Base-by-base conservation (phyloP, 2,113 vertebrate species). In the Phaethornis superciliosus region DNA sequence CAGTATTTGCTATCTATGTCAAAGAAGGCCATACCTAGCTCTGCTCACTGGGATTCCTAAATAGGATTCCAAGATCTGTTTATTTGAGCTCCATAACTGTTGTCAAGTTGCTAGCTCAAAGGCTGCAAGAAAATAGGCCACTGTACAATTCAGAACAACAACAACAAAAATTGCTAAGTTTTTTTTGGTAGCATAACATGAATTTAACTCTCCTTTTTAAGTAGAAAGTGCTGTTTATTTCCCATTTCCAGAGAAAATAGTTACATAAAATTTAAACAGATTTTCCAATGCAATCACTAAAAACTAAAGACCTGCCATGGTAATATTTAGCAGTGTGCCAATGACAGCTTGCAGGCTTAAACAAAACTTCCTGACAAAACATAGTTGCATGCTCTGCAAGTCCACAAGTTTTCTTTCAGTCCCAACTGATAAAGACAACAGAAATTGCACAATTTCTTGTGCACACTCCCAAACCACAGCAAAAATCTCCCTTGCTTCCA, bases 191-290 rank as follows among this genome's bases (percentile, higher is more conserved):
- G 63, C 22, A n/a, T 51, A 91, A 72, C 47, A 40, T 24, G 26
- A 94, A 69, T 56, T 83, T 47, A 60, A 28, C 4, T 56, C 79
- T 67, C 71, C 91, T 90, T 94, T 52, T 80, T 71, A 22, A 30
- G 26, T 59, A 91, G 40, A 24, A 93, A 68, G 52, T 60, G 32
- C 9, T 82, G 60, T 37, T 68, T 85, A 77, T 88, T 85, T 33
- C 24, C 16, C 17, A 56, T 83, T 85, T 85, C 68, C 44, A 26
- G 85, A 92, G 15, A 55, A 91, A 85, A 46, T 2, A 44, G 68
- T 96, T 95, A 35, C 44, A 7, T 67, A 95, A 89, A 37, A 91
- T 58, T 37, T 76, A 85, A 85, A 85, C 42, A 81, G 26, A 77
- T 70, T 95, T 89, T 81, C 52, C 47, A 88, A 51, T 24, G 19